phyloP scores from a whole-genome alignment of 2,797 vertebrate species.

The Acipenser ruthenus region DNA sequence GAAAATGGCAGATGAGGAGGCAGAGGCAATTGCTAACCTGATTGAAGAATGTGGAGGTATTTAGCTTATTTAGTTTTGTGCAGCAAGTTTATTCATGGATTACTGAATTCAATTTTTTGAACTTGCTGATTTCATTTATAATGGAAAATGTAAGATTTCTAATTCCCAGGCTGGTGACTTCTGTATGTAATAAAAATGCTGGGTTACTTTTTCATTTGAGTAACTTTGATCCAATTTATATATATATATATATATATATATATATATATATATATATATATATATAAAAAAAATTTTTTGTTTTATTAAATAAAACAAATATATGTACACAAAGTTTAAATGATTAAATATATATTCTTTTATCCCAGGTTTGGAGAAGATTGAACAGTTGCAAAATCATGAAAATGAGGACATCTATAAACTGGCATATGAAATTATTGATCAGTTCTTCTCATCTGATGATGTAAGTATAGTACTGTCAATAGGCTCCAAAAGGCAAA shows the following conservation, averaged over 20 bases:
- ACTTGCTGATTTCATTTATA: no score
- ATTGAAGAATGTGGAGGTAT: conserved; percentile 97
- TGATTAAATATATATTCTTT: background rate
- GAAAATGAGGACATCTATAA: conserved; percentile 99
- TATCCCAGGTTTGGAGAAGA: conserved; percentile 86
- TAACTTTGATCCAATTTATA: no score
- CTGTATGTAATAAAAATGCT: no score
- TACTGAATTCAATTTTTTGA: background rate
- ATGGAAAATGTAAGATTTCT: no score
- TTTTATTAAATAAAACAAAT: no score
- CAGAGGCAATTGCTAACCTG: conserved; percentile 92
- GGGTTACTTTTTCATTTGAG: no score
- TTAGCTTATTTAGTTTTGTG: conserved; percentile 11
- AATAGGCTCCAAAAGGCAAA: background rate
- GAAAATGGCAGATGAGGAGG: conserved; percentile 97
- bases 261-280: no score
- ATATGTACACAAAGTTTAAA: no score
- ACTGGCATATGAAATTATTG: conserved; percentile 98
- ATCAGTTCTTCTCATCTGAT: conserved; percentile 99
- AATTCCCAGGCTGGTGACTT: no score
- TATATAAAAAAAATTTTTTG: no score
- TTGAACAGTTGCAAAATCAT: conserved; percentile 95
- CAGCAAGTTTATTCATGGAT: background rate
- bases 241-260: no score
- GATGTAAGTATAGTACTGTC: conserved; percentile 61